Conservation (phyloP, 2,113 vertebrate genomes). For the Sprattus sprattus region DNA sequence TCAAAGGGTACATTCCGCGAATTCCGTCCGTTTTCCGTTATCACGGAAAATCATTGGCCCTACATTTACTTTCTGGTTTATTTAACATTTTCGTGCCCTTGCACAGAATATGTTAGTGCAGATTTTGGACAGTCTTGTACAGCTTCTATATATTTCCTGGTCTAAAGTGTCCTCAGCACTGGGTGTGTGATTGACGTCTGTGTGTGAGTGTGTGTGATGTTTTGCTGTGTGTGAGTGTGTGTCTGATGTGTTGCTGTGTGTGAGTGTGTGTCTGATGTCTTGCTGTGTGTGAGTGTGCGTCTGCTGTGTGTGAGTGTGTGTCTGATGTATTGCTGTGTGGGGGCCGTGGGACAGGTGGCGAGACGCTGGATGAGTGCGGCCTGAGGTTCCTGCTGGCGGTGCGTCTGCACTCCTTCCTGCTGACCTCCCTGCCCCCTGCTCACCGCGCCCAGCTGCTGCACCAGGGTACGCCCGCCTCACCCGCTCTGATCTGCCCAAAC, state of each 20-base stretch:
- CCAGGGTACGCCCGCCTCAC: constrained; percentile 77
- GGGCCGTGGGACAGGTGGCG: constrained; percentile 76
- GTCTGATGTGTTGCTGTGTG: too few species aligned
- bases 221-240: too few species aligned
- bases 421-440: constrained; percentile 87
- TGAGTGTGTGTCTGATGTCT: neutral
- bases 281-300: too few species aligned
- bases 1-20: too few species aligned
- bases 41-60: too few species aligned
- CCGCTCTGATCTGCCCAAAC: neutral
- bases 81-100: neutral
- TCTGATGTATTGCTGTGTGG: neutral
- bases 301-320: neutral
- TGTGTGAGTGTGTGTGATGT: too few species aligned
- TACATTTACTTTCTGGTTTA: neutral
- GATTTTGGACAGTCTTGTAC: neutral
- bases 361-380: constrained; percentile 96
- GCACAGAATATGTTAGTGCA: neutral
- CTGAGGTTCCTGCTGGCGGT: constrained; percentile 93
- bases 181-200: neutral
- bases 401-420: constrained; percentile 90
- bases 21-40: too few species aligned
- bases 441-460: constrained; percentile 85
- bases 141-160: neutral
- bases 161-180: neutral